These are phyloP conservation scores for Prunella strophiata DNA, from an alignment of 2,797 vertebrate species.

Conservation along the genomic window DNA sequence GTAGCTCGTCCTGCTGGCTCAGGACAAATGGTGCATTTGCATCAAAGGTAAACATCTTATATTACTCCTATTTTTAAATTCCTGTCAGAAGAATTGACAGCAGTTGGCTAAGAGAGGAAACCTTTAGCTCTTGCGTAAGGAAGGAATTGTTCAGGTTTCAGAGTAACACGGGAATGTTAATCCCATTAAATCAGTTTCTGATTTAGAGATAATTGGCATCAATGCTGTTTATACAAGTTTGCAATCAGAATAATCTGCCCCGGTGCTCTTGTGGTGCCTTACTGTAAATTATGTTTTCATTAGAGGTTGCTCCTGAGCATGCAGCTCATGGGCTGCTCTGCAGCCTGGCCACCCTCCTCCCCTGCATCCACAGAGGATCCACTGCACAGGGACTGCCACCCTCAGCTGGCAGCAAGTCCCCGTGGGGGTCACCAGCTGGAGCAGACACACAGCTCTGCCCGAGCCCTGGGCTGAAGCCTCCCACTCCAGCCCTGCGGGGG, in stretches of 20 bases:
- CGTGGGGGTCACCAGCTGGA: neutral
- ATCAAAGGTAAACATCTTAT: neutral
- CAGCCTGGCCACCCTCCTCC: neutral
- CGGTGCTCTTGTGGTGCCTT: neutral
- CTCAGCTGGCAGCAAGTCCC: neutral
- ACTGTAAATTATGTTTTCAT: neutral
- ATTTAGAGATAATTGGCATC: neutral
- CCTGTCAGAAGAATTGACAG: neutral
- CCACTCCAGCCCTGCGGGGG: too few relatives aligned
- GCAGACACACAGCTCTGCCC: fast-evolving
- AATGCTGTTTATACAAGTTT: neutral
- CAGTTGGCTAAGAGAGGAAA: neutral
- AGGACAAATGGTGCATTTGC: neutral
- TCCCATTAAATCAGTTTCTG: neutral
- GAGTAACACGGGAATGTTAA: neutral
- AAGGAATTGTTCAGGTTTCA: neutral
- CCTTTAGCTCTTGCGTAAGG: neutral
- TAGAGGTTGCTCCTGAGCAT: neutral
- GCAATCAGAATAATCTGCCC: neutral
- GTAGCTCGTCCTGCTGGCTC: neutral
- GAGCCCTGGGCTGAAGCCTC: neutral
- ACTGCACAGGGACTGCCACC: too few relatives aligned
- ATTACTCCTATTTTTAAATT: neutral
- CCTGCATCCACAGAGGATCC: too few relatives aligned
- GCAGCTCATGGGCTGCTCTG: neutral